Base-by-base conservation (phyloP, 2,888 invertebrate species). In the Napeogenes inachia region DNA sequence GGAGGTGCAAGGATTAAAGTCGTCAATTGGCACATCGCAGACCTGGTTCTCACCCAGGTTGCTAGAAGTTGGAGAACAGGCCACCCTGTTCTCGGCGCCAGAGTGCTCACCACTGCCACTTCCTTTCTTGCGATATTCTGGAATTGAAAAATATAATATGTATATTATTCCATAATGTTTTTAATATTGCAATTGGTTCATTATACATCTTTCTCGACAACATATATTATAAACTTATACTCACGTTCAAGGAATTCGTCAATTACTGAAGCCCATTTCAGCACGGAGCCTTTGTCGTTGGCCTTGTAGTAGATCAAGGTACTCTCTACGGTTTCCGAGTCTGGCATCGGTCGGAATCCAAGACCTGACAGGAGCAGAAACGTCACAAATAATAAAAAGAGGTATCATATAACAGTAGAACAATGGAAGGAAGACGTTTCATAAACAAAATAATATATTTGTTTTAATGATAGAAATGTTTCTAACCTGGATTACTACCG, bases 261-360 rank as follows among this genome's bases (percentile, higher is more conserved):
- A 73, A 97, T 92, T 83, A 95, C 94, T 59, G 92, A 89, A 70
- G 94, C 93, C 97, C 97, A 97, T 79, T 94, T 94, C 73, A 94
- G 92, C 77, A 94, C 94, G 81, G 96, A 96, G 62, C 94, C 94
- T 78, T 93, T 92, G 79, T 94, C 94, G 73, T 93, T 93, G 69
- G 94, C 93, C 85, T 94, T 95, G 92, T 98, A 99, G 95, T 98
- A 97, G 88, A 99, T 96, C 77, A 99, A 93, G 69, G 99, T 99
- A 84, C 98, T 98, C 84, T 98, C 98, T 73, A 98, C 97, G 71
- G 84, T 97, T 61, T 82, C 85, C 65, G 93, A 93, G 75, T 96
- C 95, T 74, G 97, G 98, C 95, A 97, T 97, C 68, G 99, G 99
- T 81, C 99, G 93, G 92, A 98, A 99, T 71, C 99, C 99, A 78